Evolutionary conservation across 2,797 vertebrate genomes (phyloP).

Genomic region (Cossypha caffra): DNA sequence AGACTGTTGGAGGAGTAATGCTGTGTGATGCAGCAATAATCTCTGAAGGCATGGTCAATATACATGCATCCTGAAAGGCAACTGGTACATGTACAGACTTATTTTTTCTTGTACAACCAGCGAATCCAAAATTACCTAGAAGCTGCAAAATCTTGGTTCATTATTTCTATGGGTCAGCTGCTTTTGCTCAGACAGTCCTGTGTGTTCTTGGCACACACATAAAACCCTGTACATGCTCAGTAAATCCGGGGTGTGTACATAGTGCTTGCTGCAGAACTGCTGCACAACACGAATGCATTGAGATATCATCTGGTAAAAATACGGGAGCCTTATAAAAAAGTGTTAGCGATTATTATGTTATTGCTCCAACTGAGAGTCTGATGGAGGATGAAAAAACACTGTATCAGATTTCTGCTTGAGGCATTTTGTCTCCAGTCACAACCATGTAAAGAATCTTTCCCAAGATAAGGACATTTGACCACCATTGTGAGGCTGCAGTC

Average conservation of each 20-base stretch:
- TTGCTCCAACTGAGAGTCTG: not conserved
- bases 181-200: not conserved
- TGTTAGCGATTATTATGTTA: not conserved
- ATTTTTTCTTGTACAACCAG: not conserved
- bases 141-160: not conserved
- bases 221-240: not conserved
- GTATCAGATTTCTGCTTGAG: not conserved
- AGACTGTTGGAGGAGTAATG: not conserved
- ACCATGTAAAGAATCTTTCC: not conserved
- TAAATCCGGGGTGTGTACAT: rapidly evolving
- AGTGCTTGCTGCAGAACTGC: not conserved
- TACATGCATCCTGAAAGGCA: not conserved
- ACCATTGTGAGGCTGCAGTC: not conserved
- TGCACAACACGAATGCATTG: rapidly evolving
- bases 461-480: not conserved
- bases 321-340: not conserved
- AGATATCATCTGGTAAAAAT: not conserved
- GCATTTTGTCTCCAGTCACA: not conserved
- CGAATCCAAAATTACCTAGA: not conserved
- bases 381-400: not conserved
- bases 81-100: rapidly evolving
- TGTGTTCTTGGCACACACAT: not conserved
- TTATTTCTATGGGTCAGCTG: not conserved
- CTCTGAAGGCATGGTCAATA: rapidly evolving
- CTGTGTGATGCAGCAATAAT: not conserved